Base-by-base conservation (phyloP, 2,797 vertebrate genomes). In the Thunnus albacares region DNA sequence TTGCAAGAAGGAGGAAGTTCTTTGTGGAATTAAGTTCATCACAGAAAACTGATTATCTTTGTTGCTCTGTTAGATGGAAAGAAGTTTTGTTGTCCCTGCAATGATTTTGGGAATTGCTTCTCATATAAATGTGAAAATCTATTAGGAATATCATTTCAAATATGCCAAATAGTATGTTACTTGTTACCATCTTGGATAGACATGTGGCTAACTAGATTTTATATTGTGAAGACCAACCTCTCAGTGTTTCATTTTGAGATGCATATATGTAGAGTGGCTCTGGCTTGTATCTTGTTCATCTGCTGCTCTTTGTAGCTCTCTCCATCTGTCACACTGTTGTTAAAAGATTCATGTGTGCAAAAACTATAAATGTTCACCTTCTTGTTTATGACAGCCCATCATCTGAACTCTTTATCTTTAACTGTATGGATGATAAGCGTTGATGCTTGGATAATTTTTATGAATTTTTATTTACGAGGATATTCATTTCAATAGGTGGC, bases 291-390 rank as follows among this genome's bases (percentile, higher is more conserved):
- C 53, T 65, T 12, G 11, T 76, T 87, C 71, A 79, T 90, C 80
- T 88, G 84, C 75, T 81, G 61, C 83, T 79, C 76, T 78, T 77
- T 76, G 60, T 83, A 65, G 49, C 57, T 77, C 57, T 60, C 43
- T 86, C 91, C 85, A 85, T 92, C 90, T 93, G 88, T 87, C 80
- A 77, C 74, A 12, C 17, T 66, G 55, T 33, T 61, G 73, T 71
- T 30, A 66, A 81, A 82, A 86, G 33, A 90, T 82, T 71, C 1
- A 75, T 83, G 76, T 70, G 69, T 43, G 43, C 69, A 76, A 60
- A 66, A 78, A 68, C 71, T 61, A 71, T 60, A 70, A 81, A 73
- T 66, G 69, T 56, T 69, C 35, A 74, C 55, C 59, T 77, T 45
- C 55, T 66, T 60, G n/a, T 84, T 77, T 38, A 52, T 55, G 26